Evolutionary conservation across 2,113 vertebrate species (phyloP).

Genomic region (Myrmecobius fasciatus): DNA sequence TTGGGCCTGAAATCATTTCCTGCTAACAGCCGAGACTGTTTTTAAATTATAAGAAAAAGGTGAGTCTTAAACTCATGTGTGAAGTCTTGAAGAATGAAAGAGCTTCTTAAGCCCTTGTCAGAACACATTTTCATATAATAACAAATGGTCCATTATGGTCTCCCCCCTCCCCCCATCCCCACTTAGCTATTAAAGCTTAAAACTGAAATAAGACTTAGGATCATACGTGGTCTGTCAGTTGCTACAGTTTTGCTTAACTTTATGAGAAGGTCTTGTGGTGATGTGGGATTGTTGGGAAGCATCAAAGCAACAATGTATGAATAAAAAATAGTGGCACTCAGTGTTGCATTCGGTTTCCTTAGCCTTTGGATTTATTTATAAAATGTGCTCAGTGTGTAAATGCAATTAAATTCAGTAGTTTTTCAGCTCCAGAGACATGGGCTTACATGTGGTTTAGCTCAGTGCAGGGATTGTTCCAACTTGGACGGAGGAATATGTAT

Average conservation of each 20-base stretch:
- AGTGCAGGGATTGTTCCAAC: not conserved
- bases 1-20: not conserved
- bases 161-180: too few relatives aligned
- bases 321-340: not conserved
- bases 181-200: not conserved
- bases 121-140: not conserved
- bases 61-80: not conserved
- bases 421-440: slow-evolving; percentile 13
- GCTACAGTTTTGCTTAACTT: not conserved
- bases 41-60: slow-evolving; percentile 1
- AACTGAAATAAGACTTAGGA: not conserved
- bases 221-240: not conserved
- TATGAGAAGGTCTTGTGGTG: not conserved
- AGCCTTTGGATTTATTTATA: slow-evolving; percentile 36
- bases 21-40: not conserved
- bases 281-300: not conserved
- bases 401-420: not conserved
- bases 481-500: not conserved
- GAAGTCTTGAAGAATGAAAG: not conserved
- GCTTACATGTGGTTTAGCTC: not conserved
- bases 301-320: not conserved
- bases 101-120: not conserved
- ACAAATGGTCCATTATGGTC: not conserved
- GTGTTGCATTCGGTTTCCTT: not conserved
- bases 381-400: not conserved